These are phyloP conservation scores for Rhabdomys dilectus DNA, from an alignment of 2,113 vertebrate genomes.

Conservation along the genomic window DNA sequence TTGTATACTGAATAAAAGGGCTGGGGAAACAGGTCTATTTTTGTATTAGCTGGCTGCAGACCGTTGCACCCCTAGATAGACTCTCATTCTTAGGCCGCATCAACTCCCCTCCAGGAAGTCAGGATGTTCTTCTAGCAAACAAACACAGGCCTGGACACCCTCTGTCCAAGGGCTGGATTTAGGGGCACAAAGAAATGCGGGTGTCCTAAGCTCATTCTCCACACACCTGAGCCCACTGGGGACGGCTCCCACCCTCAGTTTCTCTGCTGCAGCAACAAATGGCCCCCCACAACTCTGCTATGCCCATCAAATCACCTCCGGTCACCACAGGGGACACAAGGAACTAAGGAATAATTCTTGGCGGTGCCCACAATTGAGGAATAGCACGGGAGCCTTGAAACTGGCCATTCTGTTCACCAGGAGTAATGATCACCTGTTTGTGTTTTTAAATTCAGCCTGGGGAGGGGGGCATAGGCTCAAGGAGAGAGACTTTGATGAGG, in stretches of 20 bases:
- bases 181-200: conserved; percentile 71
- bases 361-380: neutral
- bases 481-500: neutral
- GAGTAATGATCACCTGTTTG: neutral
- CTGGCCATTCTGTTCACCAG: too few species aligned
- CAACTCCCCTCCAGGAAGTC: conserved; percentile 65
- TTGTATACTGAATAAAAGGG: conserved; percentile 82
- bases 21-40: conserved; percentile 79
- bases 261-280: neutral
- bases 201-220: conserved; percentile 46
- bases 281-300: conserved; percentile 56
- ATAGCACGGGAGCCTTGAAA: neutral
- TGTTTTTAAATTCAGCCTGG: neutral
- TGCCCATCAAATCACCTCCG: neutral
- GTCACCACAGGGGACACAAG: neutral
- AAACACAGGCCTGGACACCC: conserved; percentile 64
- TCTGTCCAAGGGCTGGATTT: conserved; percentile 53
- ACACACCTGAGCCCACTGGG: neutral
- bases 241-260: neutral
- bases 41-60: conserved; percentile 73
- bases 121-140: conserved; percentile 70
- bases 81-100: conserved; percentile 53
- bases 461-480: neutral
- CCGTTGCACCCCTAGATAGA: conserved; percentile 24
- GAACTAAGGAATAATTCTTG: neutral